These are phyloP conservation scores for Cephus pulcher DNA, from an alignment of 2,888 invertebrate genomes.

Conservation along the genomic window DNA sequence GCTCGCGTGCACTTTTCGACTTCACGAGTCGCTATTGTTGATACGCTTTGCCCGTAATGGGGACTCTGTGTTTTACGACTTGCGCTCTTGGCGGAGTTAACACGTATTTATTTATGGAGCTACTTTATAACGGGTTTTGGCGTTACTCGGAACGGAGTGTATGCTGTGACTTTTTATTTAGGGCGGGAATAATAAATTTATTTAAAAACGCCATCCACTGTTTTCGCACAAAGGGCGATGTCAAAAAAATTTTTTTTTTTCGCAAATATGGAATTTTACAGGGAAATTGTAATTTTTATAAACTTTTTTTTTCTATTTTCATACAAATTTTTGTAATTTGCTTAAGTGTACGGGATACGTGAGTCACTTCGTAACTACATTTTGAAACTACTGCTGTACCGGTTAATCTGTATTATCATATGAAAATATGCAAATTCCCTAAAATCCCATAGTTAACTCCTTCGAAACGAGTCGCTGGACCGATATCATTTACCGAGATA, in stretches of 20 bases:
- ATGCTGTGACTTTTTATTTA: neutral
- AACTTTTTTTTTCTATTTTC: neutral
- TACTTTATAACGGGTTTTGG: neutral
- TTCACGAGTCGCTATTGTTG: neutral
- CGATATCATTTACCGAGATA: neutral
- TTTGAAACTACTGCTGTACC: neutral
- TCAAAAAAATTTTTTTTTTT: neutral
- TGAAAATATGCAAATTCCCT: neutral
- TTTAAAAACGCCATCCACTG: neutral
- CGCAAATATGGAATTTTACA: neutral
- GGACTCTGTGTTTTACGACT: neutral
- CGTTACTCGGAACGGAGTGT: neutral
- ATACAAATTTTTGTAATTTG: neutral
- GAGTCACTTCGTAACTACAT: neutral
- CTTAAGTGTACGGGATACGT: too few relatives aligned
- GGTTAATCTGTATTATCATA: neutral
- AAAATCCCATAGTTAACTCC: neutral
- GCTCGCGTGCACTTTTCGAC: neutral
- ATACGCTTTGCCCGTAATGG: neutral
- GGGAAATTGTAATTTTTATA: neutral
- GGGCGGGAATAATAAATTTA: neutral
- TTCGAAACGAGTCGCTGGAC: neutral
- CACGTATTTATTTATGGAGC: neutral
- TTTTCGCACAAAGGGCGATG: neutral
- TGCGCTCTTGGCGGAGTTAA: neutral